Evolutionary conservation across 2,888 invertebrate species (phyloP).

Genomic region (Aphodius granarius): DNA sequence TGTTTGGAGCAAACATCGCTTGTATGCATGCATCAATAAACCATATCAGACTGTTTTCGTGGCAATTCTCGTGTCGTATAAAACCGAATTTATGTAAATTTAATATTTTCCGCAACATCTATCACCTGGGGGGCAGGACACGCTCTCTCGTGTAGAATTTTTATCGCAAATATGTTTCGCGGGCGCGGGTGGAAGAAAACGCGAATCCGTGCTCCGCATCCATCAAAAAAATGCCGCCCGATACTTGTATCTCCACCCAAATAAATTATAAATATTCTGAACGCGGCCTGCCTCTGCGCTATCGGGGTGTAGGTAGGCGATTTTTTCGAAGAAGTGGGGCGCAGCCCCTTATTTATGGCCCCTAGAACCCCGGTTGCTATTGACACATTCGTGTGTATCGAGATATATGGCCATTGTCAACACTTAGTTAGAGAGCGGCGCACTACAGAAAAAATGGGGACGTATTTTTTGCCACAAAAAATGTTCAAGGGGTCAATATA

Average conservation of each 20-base stretch:
- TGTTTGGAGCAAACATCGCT: neutral
- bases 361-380: slow-evolving; percentile 47
- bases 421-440: neutral
- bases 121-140: neutral
- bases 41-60: neutral
- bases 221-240: slow-evolving; percentile 1
- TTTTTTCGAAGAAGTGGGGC: slow-evolving; percentile 27
- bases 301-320: slow-evolving; percentile 9
- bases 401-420: slow-evolving; percentile 10
- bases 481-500: neutral
- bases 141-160: neutral
- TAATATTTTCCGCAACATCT: neutral
- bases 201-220: neutral
- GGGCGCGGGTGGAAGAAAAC: slow-evolving; percentile 17
- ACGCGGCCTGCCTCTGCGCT: neutral
- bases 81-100: neutral
- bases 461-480: neutral
- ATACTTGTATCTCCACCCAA: slow-evolving; percentile 1
- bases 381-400: slow-evolving; percentile 42
- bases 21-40: neutral
- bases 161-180: slow-evolving; percentile 30
- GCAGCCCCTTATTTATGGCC: slow-evolving; percentile 48
- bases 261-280: slow-evolving; percentile 12
- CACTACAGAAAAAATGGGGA: neutral
- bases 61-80: neutral